A percentile compares a stretch with the other conserved stretches of the same genome.
Conservation (phyloP, 2,797 vertebrate genomes). For the Acipenser transmontanus region DNA sequence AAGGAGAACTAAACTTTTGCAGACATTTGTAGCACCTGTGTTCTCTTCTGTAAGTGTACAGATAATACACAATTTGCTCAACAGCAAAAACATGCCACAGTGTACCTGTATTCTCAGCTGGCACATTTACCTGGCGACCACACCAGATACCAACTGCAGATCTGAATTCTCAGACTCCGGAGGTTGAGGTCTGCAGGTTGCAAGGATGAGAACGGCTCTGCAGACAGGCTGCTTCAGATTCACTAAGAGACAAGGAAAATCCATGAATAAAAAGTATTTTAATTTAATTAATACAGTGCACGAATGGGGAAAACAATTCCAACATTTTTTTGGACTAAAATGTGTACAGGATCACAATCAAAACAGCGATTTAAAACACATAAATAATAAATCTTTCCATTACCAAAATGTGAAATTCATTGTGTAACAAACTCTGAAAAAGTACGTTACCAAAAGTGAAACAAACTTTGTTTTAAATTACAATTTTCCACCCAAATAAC, state of each 20-base stretch:
- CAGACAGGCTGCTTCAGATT: slow-evolving; percentile 45
- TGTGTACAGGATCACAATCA: too few relatives aligned
- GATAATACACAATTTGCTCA: slow-evolving; percentile 4
- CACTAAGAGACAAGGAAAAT: slow-evolving; percentile 68
- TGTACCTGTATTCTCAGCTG: slow-evolving; percentile 25
- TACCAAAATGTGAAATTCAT: slow-evolving; percentile 16
- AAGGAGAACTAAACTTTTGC: slow-evolving; percentile 1
- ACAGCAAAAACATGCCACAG: slow-evolving; percentile 35
- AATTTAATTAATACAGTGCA: slow-evolving; percentile 7
- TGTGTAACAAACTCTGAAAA: slow-evolving; percentile 4
- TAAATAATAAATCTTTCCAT: too few relatives aligned
- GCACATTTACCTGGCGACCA: slow-evolving; percentile 57
- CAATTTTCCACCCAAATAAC: too few relatives aligned
- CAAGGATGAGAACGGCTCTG: slow-evolving; percentile 42
- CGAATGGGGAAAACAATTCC: too few relatives aligned
- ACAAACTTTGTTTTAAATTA: too few relatives aligned
- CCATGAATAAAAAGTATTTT: slow-evolving; percentile 51
- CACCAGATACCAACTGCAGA: slow-evolving; percentile 34
- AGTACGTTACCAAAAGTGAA: background rate
- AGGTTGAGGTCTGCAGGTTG: slow-evolving; percentile 32
- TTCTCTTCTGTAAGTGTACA: background rate
- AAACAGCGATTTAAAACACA: too few relatives aligned
- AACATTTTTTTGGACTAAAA: too few relatives aligned
- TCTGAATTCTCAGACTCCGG: slow-evolving; percentile 30
- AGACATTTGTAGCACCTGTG: background rate